These are phyloP conservation scores for Galeopterus variegatus DNA, from an alignment of 2,113 vertebrate species.

Conservation along the genomic window DNA sequence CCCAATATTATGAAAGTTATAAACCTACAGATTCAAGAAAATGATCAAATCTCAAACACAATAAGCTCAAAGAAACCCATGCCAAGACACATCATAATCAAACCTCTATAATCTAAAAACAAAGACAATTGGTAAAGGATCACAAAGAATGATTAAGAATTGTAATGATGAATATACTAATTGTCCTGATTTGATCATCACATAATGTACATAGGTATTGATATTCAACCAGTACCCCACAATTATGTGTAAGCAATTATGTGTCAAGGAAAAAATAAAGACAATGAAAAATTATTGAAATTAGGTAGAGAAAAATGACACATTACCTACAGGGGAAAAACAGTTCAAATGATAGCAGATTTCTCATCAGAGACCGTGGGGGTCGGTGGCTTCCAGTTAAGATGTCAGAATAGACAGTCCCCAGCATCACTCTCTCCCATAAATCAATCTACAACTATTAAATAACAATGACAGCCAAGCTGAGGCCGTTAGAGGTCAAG, in stretches of 20 bases:
- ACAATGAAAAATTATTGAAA: constrained; percentile 22
- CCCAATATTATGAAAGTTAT: background rate
- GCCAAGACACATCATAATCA: background rate
- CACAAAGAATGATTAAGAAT: no score
- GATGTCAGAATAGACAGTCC: no score
- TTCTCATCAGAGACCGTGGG: background rate
- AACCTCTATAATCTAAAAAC: constrained; percentile 1
- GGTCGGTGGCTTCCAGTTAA: background rate
- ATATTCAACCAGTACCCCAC: no score
- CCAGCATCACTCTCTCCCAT: no score
- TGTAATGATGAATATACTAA: no score
- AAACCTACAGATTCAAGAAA: constrained; percentile 33
- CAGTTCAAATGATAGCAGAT: constrained; percentile 1
- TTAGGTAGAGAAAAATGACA: background rate
- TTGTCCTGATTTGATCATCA: no score
- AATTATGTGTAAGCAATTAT: no score
- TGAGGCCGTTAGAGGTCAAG: no score
- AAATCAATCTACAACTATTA: no score
- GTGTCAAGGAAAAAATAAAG: background rate
- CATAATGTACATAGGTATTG: no score
- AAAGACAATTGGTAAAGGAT: background rate
- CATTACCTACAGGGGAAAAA: background rate
- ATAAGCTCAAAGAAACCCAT: constrained; percentile 31
- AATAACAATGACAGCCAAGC: no score
- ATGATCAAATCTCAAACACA: constrained; percentile 24